phyloP scores from a whole-genome alignment of 2,888 invertebrate genomes.

The Ametastegia equiseti region DNA sequence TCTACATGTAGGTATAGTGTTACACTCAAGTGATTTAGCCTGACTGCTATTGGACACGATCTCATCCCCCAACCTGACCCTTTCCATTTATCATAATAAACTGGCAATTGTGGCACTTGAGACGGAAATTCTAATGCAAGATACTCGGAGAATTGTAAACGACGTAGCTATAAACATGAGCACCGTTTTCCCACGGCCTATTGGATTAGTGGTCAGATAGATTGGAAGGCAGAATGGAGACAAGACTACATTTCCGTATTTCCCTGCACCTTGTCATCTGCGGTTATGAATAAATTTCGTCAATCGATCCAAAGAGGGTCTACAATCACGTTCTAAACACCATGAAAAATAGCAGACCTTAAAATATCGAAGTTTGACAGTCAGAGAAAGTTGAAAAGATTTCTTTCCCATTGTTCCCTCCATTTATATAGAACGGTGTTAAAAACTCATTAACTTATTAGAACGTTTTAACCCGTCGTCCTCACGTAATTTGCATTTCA shows the following conservation, averaged over 20 bases:
- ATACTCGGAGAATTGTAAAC: background rate
- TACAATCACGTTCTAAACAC: background rate
- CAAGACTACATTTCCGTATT: background rate
- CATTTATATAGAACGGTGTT: background rate
- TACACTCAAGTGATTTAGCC: background rate
- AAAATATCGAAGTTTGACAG: background rate
- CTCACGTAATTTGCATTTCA: slow-evolving; percentile 36
- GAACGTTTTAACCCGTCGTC: background rate
- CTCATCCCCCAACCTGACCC: background rate
- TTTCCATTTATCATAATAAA: background rate
- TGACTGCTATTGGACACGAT: background rate
- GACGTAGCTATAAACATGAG: background rate
- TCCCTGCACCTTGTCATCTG: background rate
- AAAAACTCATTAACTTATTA: slow-evolving; percentile 32
- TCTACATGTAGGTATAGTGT: too few species aligned
- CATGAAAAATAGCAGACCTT: background rate
- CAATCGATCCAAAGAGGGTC: background rate
- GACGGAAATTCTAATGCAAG: slow-evolving; percentile 2
- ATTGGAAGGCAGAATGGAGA: background rate
- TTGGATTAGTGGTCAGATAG: background rate
- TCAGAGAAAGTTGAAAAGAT: background rate
- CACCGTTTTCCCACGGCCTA: background rate
- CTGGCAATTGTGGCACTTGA: background rate
- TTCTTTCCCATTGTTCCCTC: background rate
- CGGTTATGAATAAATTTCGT: background rate